A percentile compares a stretch with the other conserved stretches of the same genome.
phyloP scores from a whole-genome alignment of 2,888 invertebrate genomes.

The Diachrysia chrysitis region DNA sequence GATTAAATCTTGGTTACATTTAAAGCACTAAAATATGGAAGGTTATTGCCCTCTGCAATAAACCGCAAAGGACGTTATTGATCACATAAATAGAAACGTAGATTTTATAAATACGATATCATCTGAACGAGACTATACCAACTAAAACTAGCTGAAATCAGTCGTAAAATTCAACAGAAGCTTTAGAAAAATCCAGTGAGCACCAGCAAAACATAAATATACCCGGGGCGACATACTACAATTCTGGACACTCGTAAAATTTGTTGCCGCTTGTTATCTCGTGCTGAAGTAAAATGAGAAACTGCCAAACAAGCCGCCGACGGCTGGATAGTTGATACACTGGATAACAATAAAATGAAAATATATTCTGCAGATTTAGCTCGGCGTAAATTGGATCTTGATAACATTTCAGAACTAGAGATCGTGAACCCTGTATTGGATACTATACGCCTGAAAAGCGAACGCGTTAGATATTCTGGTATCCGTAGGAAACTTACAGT shows the following conservation, averaged over 20 bases:
- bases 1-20: constrained; percentile 38
- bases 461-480: constrained; percentile 10
- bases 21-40: constrained; percentile 30
- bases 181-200: constrained; percentile 63
- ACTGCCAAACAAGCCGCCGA: constrained; percentile 54
- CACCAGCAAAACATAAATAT: constrained; percentile 59
- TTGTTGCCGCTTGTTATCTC: constrained; percentile 73
- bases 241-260: constrained; percentile 76
- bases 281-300: constrained; percentile 62
- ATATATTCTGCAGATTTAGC: constrained; percentile 8
- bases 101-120: constrained; percentile 25
- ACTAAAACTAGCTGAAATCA: constrained; percentile 21
- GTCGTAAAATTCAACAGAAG: constrained; percentile 51
- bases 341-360: constrained; percentile 36
- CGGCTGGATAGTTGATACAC: constrained; percentile 32
- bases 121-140: constrained; percentile 9
- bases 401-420: constrained; percentile 7
- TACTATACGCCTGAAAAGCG: constrained; percentile 5
- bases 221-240: constrained; percentile 61
- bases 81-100: constrained; percentile 17
- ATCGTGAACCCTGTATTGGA: constrained; percentile 18
- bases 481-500: constrained; percentile 17
- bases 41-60: constrained; percentile 30
- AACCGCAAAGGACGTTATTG: constrained; percentile 16
- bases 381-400: constrained; percentile 7